These are phyloP conservation scores for Maniola hyperantus DNA, from an alignment of 2,888 invertebrate genomes.

Conservation along the genomic window DNA sequence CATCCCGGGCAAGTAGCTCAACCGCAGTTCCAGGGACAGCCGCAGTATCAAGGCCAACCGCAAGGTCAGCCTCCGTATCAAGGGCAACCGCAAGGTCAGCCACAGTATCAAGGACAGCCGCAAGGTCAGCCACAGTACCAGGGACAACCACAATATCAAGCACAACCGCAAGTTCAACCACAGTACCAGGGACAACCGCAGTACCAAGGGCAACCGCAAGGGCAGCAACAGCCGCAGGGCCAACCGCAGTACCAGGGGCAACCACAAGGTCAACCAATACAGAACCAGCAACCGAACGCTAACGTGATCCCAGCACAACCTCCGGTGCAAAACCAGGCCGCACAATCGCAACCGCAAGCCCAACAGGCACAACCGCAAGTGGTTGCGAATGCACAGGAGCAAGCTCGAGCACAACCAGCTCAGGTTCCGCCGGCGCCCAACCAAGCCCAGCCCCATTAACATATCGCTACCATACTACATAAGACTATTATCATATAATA, in stretches of 20 bases:
- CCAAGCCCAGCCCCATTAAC: conserved; percentile 3
- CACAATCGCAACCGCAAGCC: conserved; percentile 34
- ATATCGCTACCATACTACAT: neutral
- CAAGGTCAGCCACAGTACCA: conserved; percentile 32
- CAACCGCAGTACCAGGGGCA: conserved; percentile 41
- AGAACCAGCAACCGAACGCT: conserved; percentile 30
- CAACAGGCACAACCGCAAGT: conserved; percentile 12
- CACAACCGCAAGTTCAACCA: conserved; percentile 28
- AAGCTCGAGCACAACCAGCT: conserved; percentile 18
- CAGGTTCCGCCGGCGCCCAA: conserved; percentile 7
- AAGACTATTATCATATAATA: neutral
- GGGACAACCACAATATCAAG: conserved; percentile 35
- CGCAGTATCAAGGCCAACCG: conserved; percentile 34
- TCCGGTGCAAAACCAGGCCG: conserved; percentile 33
- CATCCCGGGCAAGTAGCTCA: conserved; percentile 29
- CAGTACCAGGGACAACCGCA: conserved; percentile 29
- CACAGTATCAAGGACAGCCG: conserved; percentile 14
- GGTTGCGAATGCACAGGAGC: conserved; percentile 4
- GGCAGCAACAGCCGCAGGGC: conserved; percentile 40
- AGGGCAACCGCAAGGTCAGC: conserved; percentile 11
- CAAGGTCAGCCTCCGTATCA: conserved; percentile 10
- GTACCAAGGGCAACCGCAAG: conserved; percentile 28
- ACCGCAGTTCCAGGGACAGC: conserved; percentile 35
- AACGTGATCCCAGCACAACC: conserved; percentile 37
- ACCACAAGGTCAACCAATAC: conserved; percentile 31